Percentiles rank a stretch among this genome's conserved stretches.
These are phyloP conservation scores for Lacerta agilis DNA, from an alignment of 2,797 vertebrate genomes.

Conservation along the genomic window DNA sequence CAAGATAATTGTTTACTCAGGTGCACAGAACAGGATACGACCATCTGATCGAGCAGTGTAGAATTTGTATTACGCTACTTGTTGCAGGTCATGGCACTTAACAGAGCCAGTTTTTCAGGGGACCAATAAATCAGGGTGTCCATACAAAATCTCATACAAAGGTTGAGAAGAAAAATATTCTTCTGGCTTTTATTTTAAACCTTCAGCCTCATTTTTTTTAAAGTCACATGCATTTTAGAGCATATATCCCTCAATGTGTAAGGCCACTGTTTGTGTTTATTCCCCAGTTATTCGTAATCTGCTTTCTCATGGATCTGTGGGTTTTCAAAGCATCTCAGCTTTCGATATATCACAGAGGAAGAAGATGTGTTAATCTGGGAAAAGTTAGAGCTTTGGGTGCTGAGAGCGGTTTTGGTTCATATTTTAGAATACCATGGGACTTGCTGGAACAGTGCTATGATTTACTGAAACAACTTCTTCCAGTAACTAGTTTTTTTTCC, in stretches of 20 bases:
- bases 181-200: background rate
- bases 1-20: conserved; percentile 29
- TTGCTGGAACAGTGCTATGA: background rate
- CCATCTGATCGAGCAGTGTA: background rate
- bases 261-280: background rate
- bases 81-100: background rate
- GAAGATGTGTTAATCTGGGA: background rate
- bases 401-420: background rate
- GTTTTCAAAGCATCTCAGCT: background rate
- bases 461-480: background rate
- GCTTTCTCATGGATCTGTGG: background rate
- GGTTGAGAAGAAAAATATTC: background rate
- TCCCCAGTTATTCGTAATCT: background rate
- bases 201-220: background rate
- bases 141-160: background rate
- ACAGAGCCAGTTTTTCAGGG: background rate
- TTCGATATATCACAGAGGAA: background rate
- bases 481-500: background rate
- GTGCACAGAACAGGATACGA: background rate
- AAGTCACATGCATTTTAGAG: too few species aligned
- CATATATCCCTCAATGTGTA: background rate
- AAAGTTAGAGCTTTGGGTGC: background rate
- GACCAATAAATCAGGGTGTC: background rate
- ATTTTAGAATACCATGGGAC: background rate
- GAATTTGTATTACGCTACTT: background rate